Evolutionary conservation across 1,140 invertebrate genomes (phyloP).

Genomic region (Cydia pomonella): DNA sequence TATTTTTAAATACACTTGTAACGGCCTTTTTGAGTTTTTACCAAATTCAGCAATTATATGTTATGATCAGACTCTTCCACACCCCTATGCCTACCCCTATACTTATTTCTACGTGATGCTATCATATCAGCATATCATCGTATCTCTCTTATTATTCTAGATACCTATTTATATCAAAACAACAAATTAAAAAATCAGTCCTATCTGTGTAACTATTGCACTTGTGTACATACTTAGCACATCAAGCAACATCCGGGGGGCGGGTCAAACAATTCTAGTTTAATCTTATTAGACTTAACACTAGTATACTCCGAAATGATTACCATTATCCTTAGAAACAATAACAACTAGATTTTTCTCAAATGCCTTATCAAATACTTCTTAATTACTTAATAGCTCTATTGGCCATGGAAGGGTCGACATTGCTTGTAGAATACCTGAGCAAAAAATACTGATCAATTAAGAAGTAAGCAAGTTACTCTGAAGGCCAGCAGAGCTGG

Average conservation of each 20-base stretch:
- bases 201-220: background rate
- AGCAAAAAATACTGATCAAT: background rate
- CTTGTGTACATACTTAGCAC: background rate
- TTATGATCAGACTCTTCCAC: too few relatives aligned
- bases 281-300: background rate
- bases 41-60: too few relatives aligned
- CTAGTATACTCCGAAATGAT: background rate
- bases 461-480: background rate
- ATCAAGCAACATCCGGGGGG: background rate
- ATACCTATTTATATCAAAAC: background rate
- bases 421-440: slow-evolving; percentile 23
- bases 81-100: too few relatives aligned
- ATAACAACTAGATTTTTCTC: slow-evolving; percentile 2
- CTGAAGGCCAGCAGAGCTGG: background rate
- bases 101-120: too few relatives aligned
- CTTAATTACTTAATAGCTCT: slow-evolving; percentile 24
- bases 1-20: too few relatives aligned
- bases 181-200: background rate
- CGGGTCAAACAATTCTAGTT: background rate
- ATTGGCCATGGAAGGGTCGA: slow-evolving; percentile 20
- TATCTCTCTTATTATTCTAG: too few relatives aligned
- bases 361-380: slow-evolving; percentile 5
- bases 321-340: slow-evolving; percentile 6
- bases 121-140: too few relatives aligned
- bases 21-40: too few relatives aligned